phyloP scores from a whole-genome alignment of 1,140 invertebrate genomes.

The Macrobrachium rosenbergii region DNA sequence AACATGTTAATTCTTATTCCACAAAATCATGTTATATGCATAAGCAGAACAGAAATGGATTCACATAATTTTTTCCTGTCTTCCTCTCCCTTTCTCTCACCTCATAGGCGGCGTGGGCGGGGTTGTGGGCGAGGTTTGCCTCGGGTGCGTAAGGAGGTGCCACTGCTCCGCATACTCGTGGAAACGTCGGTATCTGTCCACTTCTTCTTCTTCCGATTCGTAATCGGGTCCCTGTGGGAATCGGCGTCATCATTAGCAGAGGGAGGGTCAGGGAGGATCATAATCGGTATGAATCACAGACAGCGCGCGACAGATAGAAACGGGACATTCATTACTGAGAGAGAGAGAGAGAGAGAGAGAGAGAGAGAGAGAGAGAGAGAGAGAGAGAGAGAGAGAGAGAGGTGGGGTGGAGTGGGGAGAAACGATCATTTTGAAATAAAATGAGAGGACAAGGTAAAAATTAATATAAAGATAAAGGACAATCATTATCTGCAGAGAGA shows the following conservation, averaged over 20 bases:
- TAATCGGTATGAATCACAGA: no score
- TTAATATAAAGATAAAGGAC: no score
- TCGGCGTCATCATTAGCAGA: background rate
- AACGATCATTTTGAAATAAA: no score
- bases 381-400: no score
- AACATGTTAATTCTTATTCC: no score
- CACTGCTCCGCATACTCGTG: conserved; percentile 47
- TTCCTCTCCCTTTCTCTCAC: background rate
- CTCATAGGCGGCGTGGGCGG: background rate
- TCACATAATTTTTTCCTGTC: background rate
- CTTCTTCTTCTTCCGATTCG: conserved; percentile 49
- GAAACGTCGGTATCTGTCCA: conserved; percentile 35
- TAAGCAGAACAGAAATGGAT: background rate
- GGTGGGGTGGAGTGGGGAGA: no score
- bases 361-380: no score
- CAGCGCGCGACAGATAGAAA: no score
- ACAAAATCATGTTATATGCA: background rate
- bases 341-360: no score
- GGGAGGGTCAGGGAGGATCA: background rate
- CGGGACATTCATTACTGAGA: no score
- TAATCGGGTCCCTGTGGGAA: conserved; percentile 37
- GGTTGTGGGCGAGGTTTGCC: background rate
- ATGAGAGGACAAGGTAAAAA: no score
- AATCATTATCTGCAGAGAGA: background rate
- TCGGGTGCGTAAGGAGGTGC: background rate